Evolutionary conservation across 1,140 invertebrate species (phyloP), one percentile per base, ranked within the genome.

Genomic region (Asbolus verrucosus): DNA sequence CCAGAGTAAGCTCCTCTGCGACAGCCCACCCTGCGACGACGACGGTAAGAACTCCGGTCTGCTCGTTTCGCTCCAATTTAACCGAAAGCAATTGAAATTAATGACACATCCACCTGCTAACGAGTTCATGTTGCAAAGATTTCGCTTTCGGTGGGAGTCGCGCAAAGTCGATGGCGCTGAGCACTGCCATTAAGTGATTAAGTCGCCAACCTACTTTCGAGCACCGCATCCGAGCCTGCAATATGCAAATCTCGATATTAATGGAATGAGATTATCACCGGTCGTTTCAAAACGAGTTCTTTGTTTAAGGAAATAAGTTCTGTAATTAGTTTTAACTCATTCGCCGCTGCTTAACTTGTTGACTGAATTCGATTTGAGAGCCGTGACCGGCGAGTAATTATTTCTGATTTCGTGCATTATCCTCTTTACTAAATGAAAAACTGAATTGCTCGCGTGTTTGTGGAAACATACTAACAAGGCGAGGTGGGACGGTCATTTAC

Each of bases 21-120:
- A 87, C 46, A 85, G 85, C 76, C 87, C 86, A 2, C 85, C 88
- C 11, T 87, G 87, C 71, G 82, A 85, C 70, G 82, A 85, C 70
- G 81, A 83, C 78, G 81, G 83, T 83, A 78, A 78, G 79, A 76
- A 43, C 39, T 54, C 43, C 19, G 39, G 68, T 27, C 50, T 6
- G 27, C 27, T 54, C 46, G 15, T 54, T 54, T 54, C 18, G 41
- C 41, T 5, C 15, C 21, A 18, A 46, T 46, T 46, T 46, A 46
- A 19, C 18, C 21, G n/a, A 19, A 46, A 18, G 21, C 41, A 46
- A 46, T 46, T 46, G 41, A 19, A 46, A 46, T 46, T 46, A 46
- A 46, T 46, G 41, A 16, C 41, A 46, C 21, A 19, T 18, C 46
- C 46, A 54, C 46, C 27, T 54, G 21, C 46, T 11, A 27, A 54